These are phyloP conservation scores for Eupelmus urozonus DNA, from an alignment of 2,888 invertebrate genomes.

Conservation along the genomic window DNA sequence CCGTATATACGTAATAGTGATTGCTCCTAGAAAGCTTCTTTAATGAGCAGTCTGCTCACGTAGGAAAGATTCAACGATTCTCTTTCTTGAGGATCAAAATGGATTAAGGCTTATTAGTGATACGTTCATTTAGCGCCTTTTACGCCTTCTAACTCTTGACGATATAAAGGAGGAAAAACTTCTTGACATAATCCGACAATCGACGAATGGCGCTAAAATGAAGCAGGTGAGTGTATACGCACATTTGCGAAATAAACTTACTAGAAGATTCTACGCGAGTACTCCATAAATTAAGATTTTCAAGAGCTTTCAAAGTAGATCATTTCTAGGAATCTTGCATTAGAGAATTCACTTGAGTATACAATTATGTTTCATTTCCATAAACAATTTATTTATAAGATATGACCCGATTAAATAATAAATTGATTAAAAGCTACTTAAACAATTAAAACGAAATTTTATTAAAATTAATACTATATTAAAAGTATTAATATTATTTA, in stretches of 20 bases:
- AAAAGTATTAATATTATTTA: too few relatives aligned
- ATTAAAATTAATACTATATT: too few relatives aligned
- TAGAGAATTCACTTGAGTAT: too few relatives aligned
- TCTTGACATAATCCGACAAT: not conserved
- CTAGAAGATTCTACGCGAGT: too few relatives aligned
- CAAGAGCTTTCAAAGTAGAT: too few relatives aligned
- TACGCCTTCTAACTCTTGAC: not conserved
- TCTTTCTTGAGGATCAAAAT: constrained; percentile 22
- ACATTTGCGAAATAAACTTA: not conserved
- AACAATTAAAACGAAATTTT: too few relatives aligned
- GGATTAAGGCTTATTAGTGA: constrained; percentile 29
- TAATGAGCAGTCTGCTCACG: constrained; percentile 35
- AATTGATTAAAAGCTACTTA: too few relatives aligned
- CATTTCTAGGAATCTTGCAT: too few relatives aligned
- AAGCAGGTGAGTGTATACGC: not conserved
- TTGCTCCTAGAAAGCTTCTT: constrained; percentile 1
- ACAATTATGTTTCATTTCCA: too few relatives aligned
- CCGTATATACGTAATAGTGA: not conserved
- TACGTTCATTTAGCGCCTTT: not conserved
- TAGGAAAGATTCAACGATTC: constrained; percentile 10
- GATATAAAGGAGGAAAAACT: not conserved
- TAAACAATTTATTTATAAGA: too few relatives aligned
- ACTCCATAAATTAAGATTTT: too few relatives aligned
- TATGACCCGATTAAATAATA: too few relatives aligned
- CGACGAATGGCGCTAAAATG: not conserved